Evolutionary conservation across 2,888 invertebrate species (phyloP).

Genomic region (Limnephilus marmoratus): DNA sequence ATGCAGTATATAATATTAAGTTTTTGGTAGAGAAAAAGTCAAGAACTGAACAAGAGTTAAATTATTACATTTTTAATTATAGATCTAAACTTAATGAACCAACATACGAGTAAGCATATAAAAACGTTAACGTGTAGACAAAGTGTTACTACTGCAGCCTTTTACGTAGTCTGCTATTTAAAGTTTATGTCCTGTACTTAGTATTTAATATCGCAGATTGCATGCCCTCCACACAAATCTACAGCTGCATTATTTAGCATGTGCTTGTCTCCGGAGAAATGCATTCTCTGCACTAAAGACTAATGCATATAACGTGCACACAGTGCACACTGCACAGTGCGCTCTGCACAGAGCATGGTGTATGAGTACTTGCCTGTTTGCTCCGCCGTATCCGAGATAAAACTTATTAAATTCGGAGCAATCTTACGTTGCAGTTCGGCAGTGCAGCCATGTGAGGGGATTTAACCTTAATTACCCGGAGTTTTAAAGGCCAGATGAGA

Average conservation of each 20-base stretch:
- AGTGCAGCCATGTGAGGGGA: neutral
- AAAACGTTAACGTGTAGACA: too few species aligned
- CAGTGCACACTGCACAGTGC: too few species aligned
- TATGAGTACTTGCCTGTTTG: neutral
- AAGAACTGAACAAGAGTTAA: too few species aligned
- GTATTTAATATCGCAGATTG: neutral
- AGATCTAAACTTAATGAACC: too few species aligned
- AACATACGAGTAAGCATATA: too few species aligned
- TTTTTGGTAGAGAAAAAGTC: too few species aligned
- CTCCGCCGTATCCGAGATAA: neutral
- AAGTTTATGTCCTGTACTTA: neutral
- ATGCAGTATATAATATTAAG: too few species aligned
- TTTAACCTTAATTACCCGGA: neutral
- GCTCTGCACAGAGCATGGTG: neutral
- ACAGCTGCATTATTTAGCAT: neutral
- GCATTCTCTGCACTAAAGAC: slow-evolving; percentile 6
- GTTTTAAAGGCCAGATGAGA: neutral
- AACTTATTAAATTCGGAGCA: neutral
- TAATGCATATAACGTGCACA: neutral
- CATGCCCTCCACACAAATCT: neutral
- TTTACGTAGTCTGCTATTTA: neutral
- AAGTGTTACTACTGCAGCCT: neutral
- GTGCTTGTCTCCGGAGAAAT: slow-evolving; percentile 1
- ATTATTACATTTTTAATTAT: too few species aligned
- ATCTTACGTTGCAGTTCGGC: neutral